Percentiles rank a stretch among this genome's conserved stretches.
These are phyloP conservation scores for Meles meles DNA, from an alignment of 2,113 vertebrate species.

Conservation along the genomic window DNA sequence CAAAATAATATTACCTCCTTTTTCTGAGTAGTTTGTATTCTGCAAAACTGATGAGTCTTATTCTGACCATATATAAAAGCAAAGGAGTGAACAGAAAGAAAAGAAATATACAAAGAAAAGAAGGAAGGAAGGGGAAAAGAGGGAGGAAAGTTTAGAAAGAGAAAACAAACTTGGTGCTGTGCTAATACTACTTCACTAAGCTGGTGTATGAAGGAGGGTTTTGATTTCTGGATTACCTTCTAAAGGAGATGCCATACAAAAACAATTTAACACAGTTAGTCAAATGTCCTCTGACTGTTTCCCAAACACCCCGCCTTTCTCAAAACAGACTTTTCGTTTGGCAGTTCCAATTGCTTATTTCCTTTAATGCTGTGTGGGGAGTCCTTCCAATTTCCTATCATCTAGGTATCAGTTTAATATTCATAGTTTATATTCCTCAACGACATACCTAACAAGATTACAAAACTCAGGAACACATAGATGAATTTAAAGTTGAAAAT, in stretches of 20 bases:
- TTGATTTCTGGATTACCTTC: background rate
- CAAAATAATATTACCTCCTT: background rate
- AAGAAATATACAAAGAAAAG: background rate
- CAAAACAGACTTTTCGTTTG: background rate
- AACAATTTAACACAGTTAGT: background rate
- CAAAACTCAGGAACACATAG: background rate
- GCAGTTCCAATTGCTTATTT: background rate
- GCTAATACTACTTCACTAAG: background rate
- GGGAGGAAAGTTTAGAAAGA: background rate
- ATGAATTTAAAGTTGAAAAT: constrained; percentile 4
- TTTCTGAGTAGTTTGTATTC: background rate
- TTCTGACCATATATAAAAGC: background rate
- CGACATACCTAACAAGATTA: background rate
- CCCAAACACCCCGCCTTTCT: background rate
- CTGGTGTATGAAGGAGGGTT: background rate
- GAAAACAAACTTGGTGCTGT: background rate
- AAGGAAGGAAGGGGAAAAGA: background rate
- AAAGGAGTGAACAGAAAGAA: background rate
- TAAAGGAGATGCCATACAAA: background rate
- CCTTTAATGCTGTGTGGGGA: background rate
- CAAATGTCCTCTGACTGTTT: background rate
- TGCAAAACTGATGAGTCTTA: background rate
- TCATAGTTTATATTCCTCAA: background rate
- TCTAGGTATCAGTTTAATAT: background rate
- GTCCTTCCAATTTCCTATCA: background rate